phyloP scores from a whole-genome alignment of 2,797 vertebrate genomes.

The Microcaecilia unicolor region DNA sequence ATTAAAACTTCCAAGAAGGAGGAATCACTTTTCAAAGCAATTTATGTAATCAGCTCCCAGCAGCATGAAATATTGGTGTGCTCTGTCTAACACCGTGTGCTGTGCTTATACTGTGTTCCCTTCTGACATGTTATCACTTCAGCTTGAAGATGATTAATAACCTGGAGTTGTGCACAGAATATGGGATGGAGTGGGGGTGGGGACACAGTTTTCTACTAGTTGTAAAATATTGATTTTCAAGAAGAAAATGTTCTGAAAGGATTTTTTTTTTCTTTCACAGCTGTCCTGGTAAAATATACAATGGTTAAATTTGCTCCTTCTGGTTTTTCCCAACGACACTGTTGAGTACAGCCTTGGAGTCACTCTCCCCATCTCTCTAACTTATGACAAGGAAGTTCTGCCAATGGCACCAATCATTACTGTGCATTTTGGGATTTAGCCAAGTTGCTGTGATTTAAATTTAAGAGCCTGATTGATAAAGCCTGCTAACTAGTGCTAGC shows the following conservation, averaged over 20 bases:
- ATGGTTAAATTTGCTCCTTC: too few relatives aligned
- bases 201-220: not conserved
- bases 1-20: slow-evolving; percentile 6
- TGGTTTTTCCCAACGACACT: too few relatives aligned
- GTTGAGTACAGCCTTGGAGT: too few relatives aligned
- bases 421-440: too few relatives aligned
- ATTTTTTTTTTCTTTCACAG: not conserved
- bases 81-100: not conserved
- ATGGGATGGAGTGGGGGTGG: not conserved
- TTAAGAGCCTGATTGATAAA: too few relatives aligned
- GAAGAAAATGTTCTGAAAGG: not conserved
- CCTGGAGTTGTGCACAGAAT: not conserved
- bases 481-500: too few relatives aligned
- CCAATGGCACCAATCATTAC: too few relatives aligned
- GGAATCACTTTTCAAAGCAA: slow-evolving; percentile 3
- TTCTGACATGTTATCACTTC: not conserved
- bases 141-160: not conserved
- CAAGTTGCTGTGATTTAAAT: too few relatives aligned
- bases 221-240: not conserved
- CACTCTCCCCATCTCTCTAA: too few relatives aligned
- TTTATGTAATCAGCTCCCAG: not conserved
- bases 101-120: not conserved
- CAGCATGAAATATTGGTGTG: not conserved
- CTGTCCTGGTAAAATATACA: not conserved
- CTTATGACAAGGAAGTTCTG: too few relatives aligned